A percentile compares a stretch with the other conserved stretches of the same genome.
phyloP scores from a whole-genome alignment of 2,797 vertebrate species.

The Siniperca scherzeri region DNA sequence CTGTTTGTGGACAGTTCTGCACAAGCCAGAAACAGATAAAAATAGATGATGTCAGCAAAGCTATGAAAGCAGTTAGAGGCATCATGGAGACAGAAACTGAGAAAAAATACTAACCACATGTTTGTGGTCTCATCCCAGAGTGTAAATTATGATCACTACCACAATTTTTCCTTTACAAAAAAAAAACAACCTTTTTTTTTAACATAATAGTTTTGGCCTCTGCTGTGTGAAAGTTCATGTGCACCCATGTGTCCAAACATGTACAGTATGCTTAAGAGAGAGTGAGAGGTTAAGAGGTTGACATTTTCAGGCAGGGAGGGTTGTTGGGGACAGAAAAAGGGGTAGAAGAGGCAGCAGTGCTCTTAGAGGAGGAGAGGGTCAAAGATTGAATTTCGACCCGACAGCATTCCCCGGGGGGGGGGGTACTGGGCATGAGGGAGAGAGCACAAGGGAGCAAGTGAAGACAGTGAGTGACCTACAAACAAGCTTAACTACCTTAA shows the following conservation, averaged over 20 bases:
- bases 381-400: slow-evolving; percentile 86
- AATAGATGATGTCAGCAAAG: slow-evolving; percentile 16
- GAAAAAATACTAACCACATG: not conserved
- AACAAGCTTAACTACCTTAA: slow-evolving; percentile 74
- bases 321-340: slow-evolving; percentile 25
- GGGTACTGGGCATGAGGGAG: slow-evolving; percentile 44
- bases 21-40: not conserved
- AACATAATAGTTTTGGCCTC: not conserved
- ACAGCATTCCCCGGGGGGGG: slow-evolving; percentile 80
- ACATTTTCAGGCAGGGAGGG: slow-evolving; percentile 49
- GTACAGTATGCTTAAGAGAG: slow-evolving; percentile 52
- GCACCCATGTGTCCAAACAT: slow-evolving; percentile 25
- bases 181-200: not conserved
- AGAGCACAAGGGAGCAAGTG: slow-evolving; percentile 53
- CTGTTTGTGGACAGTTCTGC: not conserved
- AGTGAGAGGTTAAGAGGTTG: slow-evolving; percentile 48
- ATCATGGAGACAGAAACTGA: not conserved
- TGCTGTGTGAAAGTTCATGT: not conserved
- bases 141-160: not conserved
- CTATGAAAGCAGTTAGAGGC: not conserved
- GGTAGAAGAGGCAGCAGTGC: slow-evolving; percentile 41
- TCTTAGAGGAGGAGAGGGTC: slow-evolving; percentile 54
- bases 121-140: not conserved
- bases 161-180: not conserved
- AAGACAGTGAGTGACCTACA: slow-evolving; percentile 74